Base-by-base conservation (phyloP, 2,797 vertebrate genomes). In the Falco cherrug region DNA sequence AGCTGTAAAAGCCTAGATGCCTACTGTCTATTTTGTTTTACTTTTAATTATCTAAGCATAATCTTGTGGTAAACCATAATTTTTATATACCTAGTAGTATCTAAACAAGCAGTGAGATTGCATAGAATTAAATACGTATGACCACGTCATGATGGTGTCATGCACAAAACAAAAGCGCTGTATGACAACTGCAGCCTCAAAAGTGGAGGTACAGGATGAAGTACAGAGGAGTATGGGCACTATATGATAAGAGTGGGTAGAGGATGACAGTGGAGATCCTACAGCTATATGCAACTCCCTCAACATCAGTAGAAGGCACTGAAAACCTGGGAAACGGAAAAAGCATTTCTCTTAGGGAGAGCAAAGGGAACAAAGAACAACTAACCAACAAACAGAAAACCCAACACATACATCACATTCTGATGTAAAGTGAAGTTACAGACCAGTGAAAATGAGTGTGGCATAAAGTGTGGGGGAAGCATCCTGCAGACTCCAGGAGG, bases 21-120 rank as follows among this genome's bases (percentile, higher is more conserved):
- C 15, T 64, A 63, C 33, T 67, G n/a, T 25, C 43, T 75, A 33
- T 22, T 80, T 74, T 48, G 4, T 31, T 74, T 84, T 69, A 77
- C 16, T 71, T 84, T 73, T 65, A 67, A 77, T 63, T 91, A 67
- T 11, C 24, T 69, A 91, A 70, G 31, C 39, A 80, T 73, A 85
- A 82, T 67, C 56, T 71, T 1, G 0, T 10, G 47, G 5, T 54
- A 63, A 85, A 89, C 13, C 5, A 3, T 13, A 25, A 6, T 59
- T 92, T 92, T 87, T 77, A 35, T 56, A 29, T 4, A 71, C 43
- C 13, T 43, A 28, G 26, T 39, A 70, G 51, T 7, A 41, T 41
- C 39, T 41, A 43, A 43, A 84, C 14, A 86, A 85, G 43, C 60
- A 79, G 31, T 64, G 63, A 70, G 29, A 70, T 9, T 31, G 31